A percentile compares a stretch with the other conserved stretches of the same genome.
These are phyloP conservation scores for Sus cebifrons DNA, from an alignment of 2,797 vertebrate genomes.

Conservation along the genomic window DNA sequence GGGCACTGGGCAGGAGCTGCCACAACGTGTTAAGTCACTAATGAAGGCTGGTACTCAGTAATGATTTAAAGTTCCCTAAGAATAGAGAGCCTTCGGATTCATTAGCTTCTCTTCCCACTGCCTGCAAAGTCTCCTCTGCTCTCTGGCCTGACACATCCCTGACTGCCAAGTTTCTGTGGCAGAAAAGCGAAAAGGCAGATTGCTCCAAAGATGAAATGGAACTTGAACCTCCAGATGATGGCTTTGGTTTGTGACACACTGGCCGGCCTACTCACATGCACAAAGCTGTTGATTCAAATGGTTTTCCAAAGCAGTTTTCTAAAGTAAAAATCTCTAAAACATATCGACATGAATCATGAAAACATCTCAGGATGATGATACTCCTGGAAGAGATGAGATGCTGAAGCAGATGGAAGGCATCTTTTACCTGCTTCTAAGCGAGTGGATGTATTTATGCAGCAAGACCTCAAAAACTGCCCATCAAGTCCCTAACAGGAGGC, in stretches of 20 bases:
- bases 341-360: constrained; percentile 64
- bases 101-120: neutral
- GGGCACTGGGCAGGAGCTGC: constrained; percentile 84
- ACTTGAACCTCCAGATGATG: constrained; percentile 58
- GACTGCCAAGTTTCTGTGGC: neutral
- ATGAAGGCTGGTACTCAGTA: constrained; percentile 69
- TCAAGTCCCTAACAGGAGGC: neutral
- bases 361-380: constrained; percentile 43
- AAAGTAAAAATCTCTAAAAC: constrained; percentile 74
- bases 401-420: neutral
- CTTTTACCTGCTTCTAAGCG: neutral
- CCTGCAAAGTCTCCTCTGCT: neutral
- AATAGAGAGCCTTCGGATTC: constrained; percentile 4
- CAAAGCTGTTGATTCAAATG: constrained; percentile 65
- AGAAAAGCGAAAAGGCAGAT: neutral
- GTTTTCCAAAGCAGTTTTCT: constrained; percentile 74
- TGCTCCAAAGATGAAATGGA: constrained; percentile 7
- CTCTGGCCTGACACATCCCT: neutral
- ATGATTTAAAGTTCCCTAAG: constrained; percentile 18
- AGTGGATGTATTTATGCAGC: neutral
- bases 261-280: constrained; percentile 61
- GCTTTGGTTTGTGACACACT: constrained; percentile 65
- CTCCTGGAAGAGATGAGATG: constrained; percentile 34
- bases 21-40: constrained; percentile 84
- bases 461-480: constrained; percentile 49